Percentiles rank a stretch among this genome's conserved stretches.
phyloP scores from a whole-genome alignment of 2,113 vertebrate species.

The Myotis yumanensis region DNA sequence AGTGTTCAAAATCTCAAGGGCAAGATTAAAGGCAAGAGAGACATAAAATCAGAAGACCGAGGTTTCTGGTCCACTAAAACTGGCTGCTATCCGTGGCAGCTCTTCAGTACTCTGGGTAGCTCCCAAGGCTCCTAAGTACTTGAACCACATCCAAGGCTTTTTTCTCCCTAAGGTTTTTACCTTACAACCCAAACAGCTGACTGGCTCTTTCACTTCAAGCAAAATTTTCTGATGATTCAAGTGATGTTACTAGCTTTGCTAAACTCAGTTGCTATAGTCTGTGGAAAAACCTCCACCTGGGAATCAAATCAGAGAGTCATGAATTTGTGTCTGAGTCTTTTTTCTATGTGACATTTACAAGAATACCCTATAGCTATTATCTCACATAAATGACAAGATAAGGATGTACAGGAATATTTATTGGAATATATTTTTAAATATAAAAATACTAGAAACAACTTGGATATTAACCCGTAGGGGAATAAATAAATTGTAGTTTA shows the following conservation, averaged over 20 bases:
- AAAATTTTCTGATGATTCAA: conserved; percentile 42
- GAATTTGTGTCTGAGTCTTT: neutral
- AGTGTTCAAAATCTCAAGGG: neutral
- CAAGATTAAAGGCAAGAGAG: conserved; percentile 18
- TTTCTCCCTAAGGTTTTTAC: neutral
- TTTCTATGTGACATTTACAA: neutral
- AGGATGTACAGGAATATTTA: neutral
- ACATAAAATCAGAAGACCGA: conserved; percentile 4
- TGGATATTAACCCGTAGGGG: neutral
- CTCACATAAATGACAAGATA: conserved; percentile 1
- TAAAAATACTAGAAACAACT: neutral
- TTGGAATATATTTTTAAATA: conserved; percentile 38
- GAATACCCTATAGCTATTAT: neutral
- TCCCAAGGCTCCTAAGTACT: neutral
- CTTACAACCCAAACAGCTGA: neutral
- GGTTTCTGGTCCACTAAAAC: neutral
- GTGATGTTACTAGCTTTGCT: neutral
- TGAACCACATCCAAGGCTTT: neutral
- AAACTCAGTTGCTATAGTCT: neutral
- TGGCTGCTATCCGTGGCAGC: neutral
- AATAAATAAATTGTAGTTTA: neutral
- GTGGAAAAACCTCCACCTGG: neutral
- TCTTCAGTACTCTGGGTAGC: conserved; percentile 58
- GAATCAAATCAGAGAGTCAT: neutral
- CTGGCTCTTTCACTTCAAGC: neutral